phyloP scores from a whole-genome alignment of 2,113 vertebrate genomes.

The Felis catus region DNA sequence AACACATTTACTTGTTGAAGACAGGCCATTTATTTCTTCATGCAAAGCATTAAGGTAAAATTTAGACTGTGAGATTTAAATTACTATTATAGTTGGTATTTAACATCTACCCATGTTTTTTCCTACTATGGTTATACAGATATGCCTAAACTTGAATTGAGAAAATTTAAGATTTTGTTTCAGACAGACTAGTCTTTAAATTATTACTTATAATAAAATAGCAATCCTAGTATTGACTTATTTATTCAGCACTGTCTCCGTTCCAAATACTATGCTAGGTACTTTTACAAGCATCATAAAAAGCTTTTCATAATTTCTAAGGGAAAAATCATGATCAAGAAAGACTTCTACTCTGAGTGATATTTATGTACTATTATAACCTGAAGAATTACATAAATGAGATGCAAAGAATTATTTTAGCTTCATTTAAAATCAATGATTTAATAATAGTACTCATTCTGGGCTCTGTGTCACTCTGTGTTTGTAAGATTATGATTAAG shows the following conservation, averaged over 20 bases:
- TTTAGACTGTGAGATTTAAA: neutral
- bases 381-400: neutral
- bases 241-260: neutral
- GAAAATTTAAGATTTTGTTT: neutral
- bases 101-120: neutral
- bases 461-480: neutral
- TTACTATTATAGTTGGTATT: neutral
- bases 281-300: constrained; percentile 1
- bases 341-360: neutral
- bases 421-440: neutral
- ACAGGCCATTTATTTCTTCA: neutral
- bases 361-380: neutral
- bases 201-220: neutral
- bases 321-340: constrained; percentile 4
- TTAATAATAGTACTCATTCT: neutral
- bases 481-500: neutral
- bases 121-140: neutral
- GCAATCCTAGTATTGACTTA: neutral
- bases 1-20: neutral
- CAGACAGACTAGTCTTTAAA: neutral
- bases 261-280: neutral
- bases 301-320: constrained; percentile 4
- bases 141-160: neutral
- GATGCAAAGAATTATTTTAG: neutral
- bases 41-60: neutral